phyloP scores from a whole-genome alignment of 1,140 invertebrate species.

The Pentalonia nigronervosa region DNA sequence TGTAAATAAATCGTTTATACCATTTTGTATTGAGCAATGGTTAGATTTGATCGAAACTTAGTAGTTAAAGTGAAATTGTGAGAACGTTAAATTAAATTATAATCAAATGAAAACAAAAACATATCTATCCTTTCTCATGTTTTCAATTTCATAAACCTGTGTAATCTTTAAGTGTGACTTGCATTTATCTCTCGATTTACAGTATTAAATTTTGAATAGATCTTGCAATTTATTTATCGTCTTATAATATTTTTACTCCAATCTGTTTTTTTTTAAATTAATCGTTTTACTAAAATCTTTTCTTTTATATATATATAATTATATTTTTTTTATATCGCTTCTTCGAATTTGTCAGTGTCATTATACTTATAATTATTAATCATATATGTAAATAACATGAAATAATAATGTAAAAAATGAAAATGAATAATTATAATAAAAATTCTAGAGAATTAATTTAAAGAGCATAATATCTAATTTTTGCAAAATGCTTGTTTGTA shows the following conservation, averaged over 20 bases:
- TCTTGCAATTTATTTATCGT: not conserved
- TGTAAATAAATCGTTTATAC: not conserved
- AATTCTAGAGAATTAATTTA: not conserved
- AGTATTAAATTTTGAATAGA: not conserved
- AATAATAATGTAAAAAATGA: not conserved
- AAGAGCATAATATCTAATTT: not conserved
- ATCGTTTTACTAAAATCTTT: not conserved
- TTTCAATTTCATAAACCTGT: not conserved
- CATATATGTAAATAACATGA: not conserved
- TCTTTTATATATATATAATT: too few species aligned
- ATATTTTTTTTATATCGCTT: not conserved
- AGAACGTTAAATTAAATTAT: not conserved
- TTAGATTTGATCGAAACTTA: too few species aligned
- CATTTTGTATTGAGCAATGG: not conserved
- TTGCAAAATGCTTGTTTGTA: not conserved
- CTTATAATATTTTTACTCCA: not conserved
- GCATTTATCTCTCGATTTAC: not conserved
- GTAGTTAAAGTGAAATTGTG: too few species aligned
- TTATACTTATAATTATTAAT: not conserved
- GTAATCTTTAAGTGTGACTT: not conserved
- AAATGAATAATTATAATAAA: not conserved
- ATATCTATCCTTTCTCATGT: not conserved
- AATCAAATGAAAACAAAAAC: not conserved
- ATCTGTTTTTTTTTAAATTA: not conserved
- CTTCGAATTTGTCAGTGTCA: not conserved